Percentiles rank a stretch among this genome's conserved stretches.
These are phyloP conservation scores for Neopipo cinnamomea DNA, from an alignment of 2,113 vertebrate species.

Conservation along the genomic window DNA sequence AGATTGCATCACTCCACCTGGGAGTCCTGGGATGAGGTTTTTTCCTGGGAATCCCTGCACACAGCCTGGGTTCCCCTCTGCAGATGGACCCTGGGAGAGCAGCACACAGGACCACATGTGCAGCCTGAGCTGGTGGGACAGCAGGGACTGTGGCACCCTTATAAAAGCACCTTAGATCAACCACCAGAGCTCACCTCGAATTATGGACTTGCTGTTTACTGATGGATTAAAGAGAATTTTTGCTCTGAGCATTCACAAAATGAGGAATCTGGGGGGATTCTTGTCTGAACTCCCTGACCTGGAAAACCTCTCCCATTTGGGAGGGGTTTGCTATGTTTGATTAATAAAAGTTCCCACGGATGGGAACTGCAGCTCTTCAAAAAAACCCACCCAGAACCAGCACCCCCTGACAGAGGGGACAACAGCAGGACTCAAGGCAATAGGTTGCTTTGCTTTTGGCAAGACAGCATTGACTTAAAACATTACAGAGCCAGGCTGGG, in stretches of 20 bases:
- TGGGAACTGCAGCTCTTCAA: not conserved
- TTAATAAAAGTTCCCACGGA: not conserved
- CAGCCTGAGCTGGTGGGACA: not conserved
- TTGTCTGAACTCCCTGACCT: not conserved
- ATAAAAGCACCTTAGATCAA: not conserved
- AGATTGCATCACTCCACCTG: fast-evolving
- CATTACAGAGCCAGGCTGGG: not conserved
- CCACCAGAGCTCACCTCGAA: not conserved
- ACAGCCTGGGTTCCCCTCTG: not conserved
- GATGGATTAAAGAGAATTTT: not conserved
- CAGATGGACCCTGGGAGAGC: not conserved
- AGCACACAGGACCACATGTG: fast-evolving
- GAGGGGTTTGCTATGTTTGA: not conserved
- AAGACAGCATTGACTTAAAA: fast-evolving
- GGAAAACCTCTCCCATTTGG: not conserved
- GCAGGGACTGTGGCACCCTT: not conserved
- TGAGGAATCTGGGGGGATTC: not conserved
- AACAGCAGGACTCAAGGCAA: not conserved
- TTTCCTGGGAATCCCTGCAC: not conserved
- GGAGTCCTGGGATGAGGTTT: not conserved
- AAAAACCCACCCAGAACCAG: not conserved
- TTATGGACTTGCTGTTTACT: not conserved
- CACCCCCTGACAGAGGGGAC: not conserved
- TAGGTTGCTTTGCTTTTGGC: not conserved
- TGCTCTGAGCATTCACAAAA: not conserved